phyloP scores from a whole-genome alignment of 2,888 invertebrate genomes.

The Subacronicta megacephala region DNA sequence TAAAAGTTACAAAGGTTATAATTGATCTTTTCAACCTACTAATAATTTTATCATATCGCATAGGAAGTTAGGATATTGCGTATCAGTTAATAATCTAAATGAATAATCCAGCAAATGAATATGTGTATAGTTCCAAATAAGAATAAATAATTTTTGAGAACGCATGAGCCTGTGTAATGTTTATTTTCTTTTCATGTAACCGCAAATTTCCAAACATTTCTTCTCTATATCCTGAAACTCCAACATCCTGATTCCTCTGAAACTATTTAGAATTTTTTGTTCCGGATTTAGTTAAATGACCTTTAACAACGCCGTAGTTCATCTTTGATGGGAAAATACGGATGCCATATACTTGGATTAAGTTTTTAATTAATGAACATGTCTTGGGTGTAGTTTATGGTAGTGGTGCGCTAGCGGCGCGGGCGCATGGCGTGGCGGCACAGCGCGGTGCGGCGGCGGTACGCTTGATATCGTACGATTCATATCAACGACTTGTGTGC shows the following conservation, averaged over 20 bases:
- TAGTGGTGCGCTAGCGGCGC: constrained; percentile 36
- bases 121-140: too few species aligned
- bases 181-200: too few species aligned
- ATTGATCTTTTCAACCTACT: too few species aligned
- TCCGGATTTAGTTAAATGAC: neutral
- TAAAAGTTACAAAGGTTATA: too few species aligned
- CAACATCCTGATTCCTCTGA: neutral
- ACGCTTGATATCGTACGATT: constrained; percentile 62
- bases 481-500: constrained; percentile 70
- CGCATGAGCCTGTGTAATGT: too few species aligned
- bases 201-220: too few species aligned
- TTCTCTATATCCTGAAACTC: neutral
- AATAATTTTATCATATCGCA: too few species aligned
- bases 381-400: constrained; percentile 59
- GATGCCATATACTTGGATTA: constrained; percentile 35
- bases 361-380: constrained; percentile 55
- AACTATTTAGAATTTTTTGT: neutral
- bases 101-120: too few species aligned
- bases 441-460: constrained; percentile 48
- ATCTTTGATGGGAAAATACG: constrained; percentile 23
- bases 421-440: constrained; percentile 27
- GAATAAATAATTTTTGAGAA: too few species aligned
- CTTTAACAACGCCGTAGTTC: constrained; percentile 7
- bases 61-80: too few species aligned
- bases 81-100: too few species aligned